Base-by-base conservation (phyloP, 2,888 invertebrate genomes). In the Eretmocerus hayati region DNA sequence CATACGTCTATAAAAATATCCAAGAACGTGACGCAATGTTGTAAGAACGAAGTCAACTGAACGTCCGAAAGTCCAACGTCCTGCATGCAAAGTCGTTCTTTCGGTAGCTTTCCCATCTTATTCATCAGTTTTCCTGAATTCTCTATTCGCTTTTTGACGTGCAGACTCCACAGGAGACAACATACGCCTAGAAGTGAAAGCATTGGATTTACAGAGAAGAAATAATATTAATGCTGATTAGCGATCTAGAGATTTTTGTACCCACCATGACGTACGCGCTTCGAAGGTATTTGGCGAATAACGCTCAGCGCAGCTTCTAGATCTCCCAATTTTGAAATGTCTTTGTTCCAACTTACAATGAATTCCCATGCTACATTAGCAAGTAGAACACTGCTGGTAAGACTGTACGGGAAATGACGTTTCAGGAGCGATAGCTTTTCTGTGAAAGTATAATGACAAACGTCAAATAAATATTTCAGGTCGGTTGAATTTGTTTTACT, bases 311-410 rank as follows among this genome's bases (percentile, higher is more conserved):
- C 83, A n/a, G 85, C 81, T 55, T 81, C 77, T 26, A 94, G 75
- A 59, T 81, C 76, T 13, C 78, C 74, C 5, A 85, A 74, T 54
- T 79, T 76, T 37, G 81, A 76, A 52, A 84, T 77, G 57, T 85
- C 81, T 67, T 85, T 88, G 64, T 88, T 87, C 93, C 94, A 95
- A 43, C 81, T 79, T 56, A 87, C 80, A 45, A 89, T 83, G 66
- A 88, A 91, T 69, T 94, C 93, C 94, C 94, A 94, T 56, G 85
- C 83, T 78, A 93, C 84, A 66, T 93, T 90, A 13, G 87, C 82
- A 41, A 93, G 75, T 33, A 95, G 74, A 32, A 85, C 81, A 61
- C 87, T 85, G 1, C 85, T 79, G 47, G 85, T 81, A 45, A 92
- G 76, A 67, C 92, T 93, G 58, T 88, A 83, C 0, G 94, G 94